Evolutionary conservation across 2,888 invertebrate species (phyloP).

Genomic region (Chymomyza caudatula): DNA sequence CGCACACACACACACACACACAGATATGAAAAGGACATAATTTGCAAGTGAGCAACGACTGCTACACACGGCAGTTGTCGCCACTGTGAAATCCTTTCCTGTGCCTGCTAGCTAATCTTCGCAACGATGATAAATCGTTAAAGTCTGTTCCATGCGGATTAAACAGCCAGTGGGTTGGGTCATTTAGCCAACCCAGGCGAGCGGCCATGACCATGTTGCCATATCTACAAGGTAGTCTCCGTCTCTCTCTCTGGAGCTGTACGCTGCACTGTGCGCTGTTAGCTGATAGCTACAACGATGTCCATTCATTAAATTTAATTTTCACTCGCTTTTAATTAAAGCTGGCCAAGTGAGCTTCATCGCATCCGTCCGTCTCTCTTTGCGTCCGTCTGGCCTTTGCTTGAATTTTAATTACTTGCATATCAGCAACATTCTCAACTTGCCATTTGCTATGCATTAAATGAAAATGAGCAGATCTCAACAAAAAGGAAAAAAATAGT

Average conservation of each 20-base stretch:
- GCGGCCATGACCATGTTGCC: neutral
- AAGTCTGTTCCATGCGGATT: conserved; percentile 28
- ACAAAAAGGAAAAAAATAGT: conserved; percentile 57
- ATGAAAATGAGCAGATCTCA: neutral
- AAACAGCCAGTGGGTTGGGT: conserved; percentile 9
- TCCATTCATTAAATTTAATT: conserved; percentile 66
- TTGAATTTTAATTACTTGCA: conserved; percentile 7
- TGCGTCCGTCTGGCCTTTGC: neutral
- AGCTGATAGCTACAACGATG: neutral
- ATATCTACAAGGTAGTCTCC: neutral
- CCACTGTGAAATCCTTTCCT: neutral
- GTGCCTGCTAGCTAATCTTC: conserved; percentile 50
- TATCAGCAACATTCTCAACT: conserved; percentile 21
- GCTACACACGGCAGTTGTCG: neutral
- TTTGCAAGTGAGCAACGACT: conserved; percentile 48
- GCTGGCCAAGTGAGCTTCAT: neutral
- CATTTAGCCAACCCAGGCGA: neutral
- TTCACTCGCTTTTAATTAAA: conserved; percentile 67
- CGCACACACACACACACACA: conserved; percentile 10
- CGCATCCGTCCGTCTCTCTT: neutral
- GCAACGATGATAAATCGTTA: conserved; percentile 58
- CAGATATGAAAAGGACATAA: conserved; percentile 38
- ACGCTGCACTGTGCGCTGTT: neutral
- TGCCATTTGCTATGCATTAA: conserved; percentile 58
- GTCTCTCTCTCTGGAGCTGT: no score